Evolutionary conservation across 2,888 invertebrate genomes (phyloP).

Genomic region (Pollenia amentaria): DNA sequence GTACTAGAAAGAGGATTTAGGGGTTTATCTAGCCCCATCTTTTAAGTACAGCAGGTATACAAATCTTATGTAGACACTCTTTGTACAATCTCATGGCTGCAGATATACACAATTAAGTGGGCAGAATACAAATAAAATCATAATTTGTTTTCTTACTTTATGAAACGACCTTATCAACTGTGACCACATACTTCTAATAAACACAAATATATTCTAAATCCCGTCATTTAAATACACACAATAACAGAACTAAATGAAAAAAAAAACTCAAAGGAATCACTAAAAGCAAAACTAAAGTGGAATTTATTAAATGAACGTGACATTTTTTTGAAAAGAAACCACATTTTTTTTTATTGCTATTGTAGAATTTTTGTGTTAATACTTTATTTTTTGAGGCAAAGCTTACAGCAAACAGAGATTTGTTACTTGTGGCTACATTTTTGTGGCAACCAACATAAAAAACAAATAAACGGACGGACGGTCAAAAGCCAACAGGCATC

Average conservation of each 20-base stretch:
- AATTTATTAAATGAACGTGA: slow-evolving; percentile 66
- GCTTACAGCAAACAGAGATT: slow-evolving; percentile 38
- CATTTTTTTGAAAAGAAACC: slow-evolving; percentile 39
- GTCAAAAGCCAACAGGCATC: no score
- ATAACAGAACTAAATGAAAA: background rate
- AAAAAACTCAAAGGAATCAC: background rate
- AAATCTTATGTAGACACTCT: no score
- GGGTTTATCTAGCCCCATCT: no score
- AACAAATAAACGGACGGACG: background rate
- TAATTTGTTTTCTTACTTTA: slow-evolving; percentile 27
- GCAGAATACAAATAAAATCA: background rate
- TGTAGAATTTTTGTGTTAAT: background rate
- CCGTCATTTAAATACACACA: slow-evolving; percentile 12
- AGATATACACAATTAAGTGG: no score
- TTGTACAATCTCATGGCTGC: no score
- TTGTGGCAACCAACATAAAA: slow-evolving; percentile 9
- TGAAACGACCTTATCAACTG: slow-evolving; percentile 37
- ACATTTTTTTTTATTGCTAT: no score
- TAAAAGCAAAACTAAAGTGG: background rate
- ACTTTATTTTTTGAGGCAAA: slow-evolving; percentile 23
- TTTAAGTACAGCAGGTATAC: no score
- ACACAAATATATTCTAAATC: slow-evolving; percentile 14
- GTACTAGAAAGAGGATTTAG: no score
- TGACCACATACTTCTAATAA: slow-evolving; percentile 20
- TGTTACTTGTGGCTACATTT: slow-evolving; percentile 42